These are phyloP conservation scores for Chaetura pelagica DNA, from an alignment of 2,113 vertebrate species.

Conservation along the genomic window DNA sequence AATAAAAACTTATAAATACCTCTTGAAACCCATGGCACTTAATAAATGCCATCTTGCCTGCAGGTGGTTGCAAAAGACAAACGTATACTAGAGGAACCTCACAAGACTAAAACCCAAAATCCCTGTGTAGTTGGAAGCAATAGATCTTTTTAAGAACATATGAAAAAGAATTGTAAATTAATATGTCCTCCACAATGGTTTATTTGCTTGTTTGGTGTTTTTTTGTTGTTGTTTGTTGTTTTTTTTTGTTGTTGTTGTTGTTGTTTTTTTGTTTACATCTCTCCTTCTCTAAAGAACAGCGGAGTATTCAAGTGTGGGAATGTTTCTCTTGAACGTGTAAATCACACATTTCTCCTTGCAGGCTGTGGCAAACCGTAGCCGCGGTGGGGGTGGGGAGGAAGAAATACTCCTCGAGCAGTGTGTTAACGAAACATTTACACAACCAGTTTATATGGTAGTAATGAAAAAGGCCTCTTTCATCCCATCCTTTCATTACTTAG, in stretches of 20 bases:
- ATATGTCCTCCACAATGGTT: conserved; percentile 39
- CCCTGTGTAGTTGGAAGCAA: conserved; percentile 36
- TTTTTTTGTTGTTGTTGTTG: too few relatives aligned
- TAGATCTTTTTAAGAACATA: conserved; percentile 49
- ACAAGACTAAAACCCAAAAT: conserved; percentile 33
- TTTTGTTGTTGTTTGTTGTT: too few relatives aligned
- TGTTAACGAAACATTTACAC: conserved; percentile 84
- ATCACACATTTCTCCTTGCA: conserved; percentile 59
- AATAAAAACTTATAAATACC: conserved; percentile 17
- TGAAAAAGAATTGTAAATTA: conserved; percentile 64
- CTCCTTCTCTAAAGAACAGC: conserved; percentile 24
- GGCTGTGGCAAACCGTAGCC: neutral
- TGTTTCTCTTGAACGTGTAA: conserved; percentile 73
- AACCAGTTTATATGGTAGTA: conserved; percentile 78
- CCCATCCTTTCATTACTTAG: conserved; percentile 77
- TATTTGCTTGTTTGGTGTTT: too few relatives aligned
- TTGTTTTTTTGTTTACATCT: neutral
- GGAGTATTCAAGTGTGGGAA: conserved; percentile 70
- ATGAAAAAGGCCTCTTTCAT: conserved; percentile 77
- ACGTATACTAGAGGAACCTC: neutral
- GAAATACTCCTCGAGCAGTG: conserved; percentile 67
- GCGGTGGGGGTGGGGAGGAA: neutral
- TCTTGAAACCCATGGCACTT: conserved; percentile 9
- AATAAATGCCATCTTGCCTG: conserved; percentile 39
- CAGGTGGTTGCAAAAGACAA: conserved; percentile 5